These are phyloP conservation scores for Podilymbus podiceps DNA, from an alignment of 2,113 vertebrate genomes.

Conservation along the genomic window DNA sequence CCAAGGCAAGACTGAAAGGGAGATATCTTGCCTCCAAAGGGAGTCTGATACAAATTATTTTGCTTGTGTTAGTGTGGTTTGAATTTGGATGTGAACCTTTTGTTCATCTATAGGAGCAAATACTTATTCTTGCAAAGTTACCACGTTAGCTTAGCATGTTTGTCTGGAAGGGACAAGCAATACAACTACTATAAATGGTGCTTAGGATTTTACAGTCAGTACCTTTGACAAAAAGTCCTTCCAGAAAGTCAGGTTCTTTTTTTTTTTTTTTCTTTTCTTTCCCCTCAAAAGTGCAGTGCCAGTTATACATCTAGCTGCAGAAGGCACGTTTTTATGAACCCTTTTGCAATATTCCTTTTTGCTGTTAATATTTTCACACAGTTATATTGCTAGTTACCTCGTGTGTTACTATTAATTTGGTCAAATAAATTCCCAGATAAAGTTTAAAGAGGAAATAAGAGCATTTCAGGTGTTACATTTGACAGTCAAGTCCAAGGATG, in stretches of 20 bases:
- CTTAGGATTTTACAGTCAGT: background rate
- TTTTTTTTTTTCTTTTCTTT: background rate
- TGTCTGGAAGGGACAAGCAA: background rate
- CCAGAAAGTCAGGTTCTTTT: background rate
- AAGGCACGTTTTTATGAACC: background rate
- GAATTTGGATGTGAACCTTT: background rate
- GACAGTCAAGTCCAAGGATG: background rate
- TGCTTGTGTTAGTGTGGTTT: background rate
- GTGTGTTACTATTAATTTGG: background rate
- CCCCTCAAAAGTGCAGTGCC: background rate
- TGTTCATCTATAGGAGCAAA: background rate
- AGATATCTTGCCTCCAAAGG: background rate
- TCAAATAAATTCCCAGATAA: background rate
- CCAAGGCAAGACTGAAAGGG: background rate
- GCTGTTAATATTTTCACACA: background rate
- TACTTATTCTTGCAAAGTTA: background rate
- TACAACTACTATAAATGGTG: background rate
- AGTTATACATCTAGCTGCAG: background rate
- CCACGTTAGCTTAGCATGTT: background rate
- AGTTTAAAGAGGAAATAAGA: background rate
- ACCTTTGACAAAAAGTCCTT: background rate
- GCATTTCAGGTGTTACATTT: background rate
- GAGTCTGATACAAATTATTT: background rate
- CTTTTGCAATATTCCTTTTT: background rate
- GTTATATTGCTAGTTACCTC: background rate